Base-by-base conservation (phyloP, 2,888 invertebrate genomes). In the Rhabditoides inermis region DNA sequence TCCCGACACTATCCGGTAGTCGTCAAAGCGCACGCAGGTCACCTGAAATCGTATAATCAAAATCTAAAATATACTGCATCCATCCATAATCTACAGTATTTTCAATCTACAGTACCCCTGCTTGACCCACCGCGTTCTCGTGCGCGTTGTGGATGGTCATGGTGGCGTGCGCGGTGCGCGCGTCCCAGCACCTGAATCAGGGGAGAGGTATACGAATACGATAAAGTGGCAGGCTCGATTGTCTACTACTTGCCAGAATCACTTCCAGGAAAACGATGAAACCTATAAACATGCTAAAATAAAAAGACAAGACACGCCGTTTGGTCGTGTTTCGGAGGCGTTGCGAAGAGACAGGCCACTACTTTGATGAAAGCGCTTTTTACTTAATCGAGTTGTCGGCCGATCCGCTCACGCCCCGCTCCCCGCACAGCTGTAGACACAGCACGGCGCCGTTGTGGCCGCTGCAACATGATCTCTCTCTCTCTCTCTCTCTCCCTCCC, bases 181-280 rank as follows among this genome's bases (percentile, higher is more conserved):
- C 74, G 55, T 77, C 78, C 81, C 81, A 81, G 15, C 80, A 73
- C 80, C 80, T 56, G n/a, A n/a, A n/a, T n/a, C n/a, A n/a, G n/a
- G n/a, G n/a, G n/a, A n/a, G n/a, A n/a, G n/a, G n/a, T n/a, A n/a
- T n/a, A 18, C 42, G 15, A 12, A n/a, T n/a, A n/a, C n/a, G n/a
- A n/a, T n/a, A n/a, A n/a, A n/a, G n/a, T n/a, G n/a, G n/a, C n/a
- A n/a, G n/a, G n/a, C n/a, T n/a, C n/a, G n/a, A n/a, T n/a, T n/a
- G n/a, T n/a, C n/a, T n/a, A n/a, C n/a, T 80, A n/a, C n/a, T n/a
- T n/a, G n/a, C n/a, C n/a, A n/a, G n/a, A n/a, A n/a, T n/a, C n/a
- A n/a, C n/a, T n/a, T n/a, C n/a, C n/a, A n/a, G n/a, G n/a, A n/a
- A n/a, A n/a, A n/a, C n/a, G n/a, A n/a, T n/a, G n/a, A n/a, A n/a